Evolutionary conservation across 2,797 vertebrate genomes (phyloP).

Genomic region (Oryzias dopingdopingensis): DNA sequence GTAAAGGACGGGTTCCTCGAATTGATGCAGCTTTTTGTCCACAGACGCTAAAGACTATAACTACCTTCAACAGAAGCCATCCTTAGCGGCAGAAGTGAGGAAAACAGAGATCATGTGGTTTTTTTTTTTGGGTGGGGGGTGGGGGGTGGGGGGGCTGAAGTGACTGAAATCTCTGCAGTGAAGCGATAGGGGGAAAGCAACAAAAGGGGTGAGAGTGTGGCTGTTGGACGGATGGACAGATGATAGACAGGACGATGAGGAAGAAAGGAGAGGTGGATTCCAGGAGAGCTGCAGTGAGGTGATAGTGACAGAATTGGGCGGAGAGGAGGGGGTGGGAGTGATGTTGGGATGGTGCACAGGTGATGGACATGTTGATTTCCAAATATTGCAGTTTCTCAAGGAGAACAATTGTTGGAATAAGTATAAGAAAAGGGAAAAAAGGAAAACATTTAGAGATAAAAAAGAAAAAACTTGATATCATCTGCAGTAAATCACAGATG

Average conservation of each 20-base stretch:
- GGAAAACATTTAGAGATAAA: too few relatives aligned
- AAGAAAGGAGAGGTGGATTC: constrained; percentile 28
- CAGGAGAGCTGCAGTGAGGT: constrained; percentile 46
- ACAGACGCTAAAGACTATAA: constrained; percentile 13
- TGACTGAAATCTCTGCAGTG: constrained; percentile 54
- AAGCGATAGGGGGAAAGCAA: constrained; percentile 59
- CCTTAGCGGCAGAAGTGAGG: constrained; percentile 17
- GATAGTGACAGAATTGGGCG: constrained; percentile 45
- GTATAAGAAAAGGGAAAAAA: too few relatives aligned
- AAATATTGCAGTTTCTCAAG: constrained; percentile 17
- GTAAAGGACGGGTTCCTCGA: constrained; percentile 1
- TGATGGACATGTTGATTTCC: constrained; percentile 46
- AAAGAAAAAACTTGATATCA: too few relatives aligned
- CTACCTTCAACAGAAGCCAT: constrained; percentile 27
- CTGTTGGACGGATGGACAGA: constrained; percentile 49
- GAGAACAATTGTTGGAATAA: too few relatives aligned
- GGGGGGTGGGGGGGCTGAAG: constrained; percentile 16
- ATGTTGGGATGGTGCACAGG: constrained; percentile 5
- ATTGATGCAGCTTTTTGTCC: constrained; percentile 27
- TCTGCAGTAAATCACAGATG: too few relatives aligned
- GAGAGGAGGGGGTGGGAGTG: not conserved
- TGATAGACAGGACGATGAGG: constrained; percentile 41
- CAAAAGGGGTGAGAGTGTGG: constrained; percentile 47
- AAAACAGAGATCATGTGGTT: constrained; percentile 2
- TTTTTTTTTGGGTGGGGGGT: not conserved